Conservation (phyloP, 2,797 vertebrate species). For the Denticeps clupeoides region DNA sequence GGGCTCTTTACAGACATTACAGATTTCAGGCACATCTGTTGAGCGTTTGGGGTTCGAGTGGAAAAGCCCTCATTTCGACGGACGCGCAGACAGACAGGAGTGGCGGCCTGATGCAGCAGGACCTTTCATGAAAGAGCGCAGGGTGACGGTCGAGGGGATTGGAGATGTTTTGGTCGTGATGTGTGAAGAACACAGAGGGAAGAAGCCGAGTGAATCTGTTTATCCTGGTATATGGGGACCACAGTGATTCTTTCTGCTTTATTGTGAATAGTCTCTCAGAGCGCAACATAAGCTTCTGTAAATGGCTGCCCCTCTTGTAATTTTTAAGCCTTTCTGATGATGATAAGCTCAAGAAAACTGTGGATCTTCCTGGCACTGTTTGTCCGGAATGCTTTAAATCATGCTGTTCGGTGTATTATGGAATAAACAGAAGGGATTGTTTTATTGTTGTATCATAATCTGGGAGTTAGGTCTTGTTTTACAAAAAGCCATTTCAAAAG, state of each 20-base stretch:
- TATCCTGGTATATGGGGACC: too few relatives aligned
- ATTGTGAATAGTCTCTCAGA: too few relatives aligned
- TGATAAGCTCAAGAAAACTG: slow-evolving; percentile 4
- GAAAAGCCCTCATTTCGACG: slow-evolving; percentile 16
- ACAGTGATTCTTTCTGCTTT: too few relatives aligned
- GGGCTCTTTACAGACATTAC: slow-evolving; percentile 43
- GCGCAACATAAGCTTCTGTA: neutral
- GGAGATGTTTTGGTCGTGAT: too few relatives aligned
- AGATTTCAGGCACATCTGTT: slow-evolving; percentile 52
- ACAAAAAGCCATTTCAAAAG: slow-evolving; percentile 49
- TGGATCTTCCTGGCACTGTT: slow-evolving; percentile 19
- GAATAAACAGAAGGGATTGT: slow-evolving; percentile 51
- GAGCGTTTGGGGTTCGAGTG: slow-evolving; percentile 37
- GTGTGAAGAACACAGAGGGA: too few relatives aligned
- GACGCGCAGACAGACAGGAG: too few relatives aligned
- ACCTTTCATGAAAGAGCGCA: too few relatives aligned
- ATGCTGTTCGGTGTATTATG: slow-evolving; percentile 40
- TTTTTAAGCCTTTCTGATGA: slow-evolving; percentile 3
- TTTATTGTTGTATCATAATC: slow-evolving; percentile 64
- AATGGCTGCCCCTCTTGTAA: slow-evolving; percentile 1
- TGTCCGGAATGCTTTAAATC: slow-evolving; percentile 34
- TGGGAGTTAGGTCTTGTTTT: slow-evolving; percentile 64
- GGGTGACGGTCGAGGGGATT: too few relatives aligned
- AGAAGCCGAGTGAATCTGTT: too few relatives aligned
- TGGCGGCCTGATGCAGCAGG: too few relatives aligned